A percentile compares a stretch with the other conserved stretches of the same genome.
phyloP scores from a whole-genome alignment of 2,888 invertebrate species.

The Drosophila peninsularis region DNA sequence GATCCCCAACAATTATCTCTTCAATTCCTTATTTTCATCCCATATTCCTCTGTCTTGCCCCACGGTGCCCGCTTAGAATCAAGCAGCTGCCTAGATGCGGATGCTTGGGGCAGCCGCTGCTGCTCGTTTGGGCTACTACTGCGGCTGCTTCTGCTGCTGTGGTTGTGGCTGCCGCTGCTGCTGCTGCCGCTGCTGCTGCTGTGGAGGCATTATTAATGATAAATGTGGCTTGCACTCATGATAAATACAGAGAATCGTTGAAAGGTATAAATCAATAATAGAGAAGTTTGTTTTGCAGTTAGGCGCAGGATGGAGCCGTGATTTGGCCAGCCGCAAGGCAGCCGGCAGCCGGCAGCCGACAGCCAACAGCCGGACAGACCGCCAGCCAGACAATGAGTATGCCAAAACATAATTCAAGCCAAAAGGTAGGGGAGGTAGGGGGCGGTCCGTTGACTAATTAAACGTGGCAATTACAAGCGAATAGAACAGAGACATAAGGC shows the following conservation, averaged over 20 bases:
- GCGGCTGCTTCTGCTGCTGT: constrained; percentile 33
- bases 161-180: constrained; percentile 24
- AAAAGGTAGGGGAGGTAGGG: constrained; percentile 37
- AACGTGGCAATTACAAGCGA: constrained; percentile 48
- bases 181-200: constrained; percentile 24
- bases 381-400: constrained; percentile 74
- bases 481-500: constrained; percentile 60
- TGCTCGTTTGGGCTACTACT: constrained; percentile 73
- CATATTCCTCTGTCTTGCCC: not conserved
- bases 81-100: constrained; percentile 68
- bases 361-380: constrained; percentile 68
- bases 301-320: constrained; percentile 71
- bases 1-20: not conserved
- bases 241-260: constrained; percentile 85
- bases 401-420: constrained; percentile 79
- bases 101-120: constrained; percentile 57
- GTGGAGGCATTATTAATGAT: constrained; percentile 82
- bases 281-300: constrained; percentile 81
- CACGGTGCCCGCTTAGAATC: constrained; percentile 62
- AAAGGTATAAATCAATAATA: constrained; percentile 85
- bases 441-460: constrained; percentile 61
- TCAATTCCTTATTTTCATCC: not conserved
- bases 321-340: constrained; percentile 46
- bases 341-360: constrained; percentile 17
- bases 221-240: constrained; percentile 85